Percentiles rank a stretch among this genome's conserved stretches.
These are phyloP conservation scores for Zeugodacus cucurbitae DNA, from an alignment of 1,140 invertebrate genomes.

Conservation along the genomic window DNA sequence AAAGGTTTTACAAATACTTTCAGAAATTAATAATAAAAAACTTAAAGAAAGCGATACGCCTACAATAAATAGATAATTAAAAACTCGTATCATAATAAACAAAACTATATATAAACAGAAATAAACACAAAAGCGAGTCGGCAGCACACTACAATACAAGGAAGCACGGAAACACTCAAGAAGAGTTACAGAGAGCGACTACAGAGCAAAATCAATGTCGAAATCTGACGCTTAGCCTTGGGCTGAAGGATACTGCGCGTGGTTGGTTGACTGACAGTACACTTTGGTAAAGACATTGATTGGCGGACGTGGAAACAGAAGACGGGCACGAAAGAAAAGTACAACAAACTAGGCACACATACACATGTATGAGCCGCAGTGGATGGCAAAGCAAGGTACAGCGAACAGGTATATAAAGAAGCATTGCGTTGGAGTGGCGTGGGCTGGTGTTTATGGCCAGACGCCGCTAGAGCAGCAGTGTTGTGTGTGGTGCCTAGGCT, in stretches of 20 bases:
- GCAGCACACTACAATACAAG: not conserved
- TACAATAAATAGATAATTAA: not conserved
- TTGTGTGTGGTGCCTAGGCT: not conserved
- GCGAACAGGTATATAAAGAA: not conserved
- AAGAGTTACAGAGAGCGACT: not conserved
- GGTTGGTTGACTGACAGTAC: not conserved
- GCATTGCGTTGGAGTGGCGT: not conserved
- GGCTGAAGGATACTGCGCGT: not conserved
- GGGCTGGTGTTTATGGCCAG: not conserved
- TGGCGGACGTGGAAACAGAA: not conserved
- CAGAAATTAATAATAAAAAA: too few species aligned
- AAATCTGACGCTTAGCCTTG: not conserved
- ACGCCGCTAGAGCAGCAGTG: not conserved
- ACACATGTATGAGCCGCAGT: not conserved
- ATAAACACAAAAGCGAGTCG: not conserved
- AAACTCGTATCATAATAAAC: not conserved
- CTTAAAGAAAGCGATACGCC: too few species aligned
- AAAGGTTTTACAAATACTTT: too few species aligned
- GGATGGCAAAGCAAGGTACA: not conserved
- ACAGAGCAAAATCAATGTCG: constrained; percentile 19
- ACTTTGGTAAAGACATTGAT: not conserved
- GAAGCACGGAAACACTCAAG: not conserved
- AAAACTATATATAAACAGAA: not conserved
- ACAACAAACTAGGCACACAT: not conserved
- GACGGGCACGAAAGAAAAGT: not conserved